These are phyloP conservation scores for Ramphastos sulfuratus DNA, from an alignment of 2,113 vertebrate genomes.

Conservation along the genomic window DNA sequence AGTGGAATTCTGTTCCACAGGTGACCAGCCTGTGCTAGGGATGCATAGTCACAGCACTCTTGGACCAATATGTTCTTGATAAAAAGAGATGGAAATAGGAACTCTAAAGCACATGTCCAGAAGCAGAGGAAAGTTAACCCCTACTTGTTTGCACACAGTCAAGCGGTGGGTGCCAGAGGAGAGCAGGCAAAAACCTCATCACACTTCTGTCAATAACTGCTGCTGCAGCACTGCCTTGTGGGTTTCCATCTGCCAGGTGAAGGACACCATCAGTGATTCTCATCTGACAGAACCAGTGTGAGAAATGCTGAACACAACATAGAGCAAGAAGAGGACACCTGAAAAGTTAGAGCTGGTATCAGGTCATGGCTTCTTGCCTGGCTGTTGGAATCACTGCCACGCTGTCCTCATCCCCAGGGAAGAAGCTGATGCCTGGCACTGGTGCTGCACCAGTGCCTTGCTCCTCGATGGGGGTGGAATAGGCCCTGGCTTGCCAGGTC, in stretches of 20 bases:
- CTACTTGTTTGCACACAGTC: neutral
- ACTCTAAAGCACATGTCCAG: neutral
- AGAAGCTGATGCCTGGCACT: fast-evolving
- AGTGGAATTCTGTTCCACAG: neutral
- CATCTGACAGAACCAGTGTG: neutral
- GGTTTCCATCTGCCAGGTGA: neutral
- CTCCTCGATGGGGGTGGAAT: neutral
- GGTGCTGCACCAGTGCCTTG: neutral
- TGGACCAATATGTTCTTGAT: neutral
- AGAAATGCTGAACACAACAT: neutral
- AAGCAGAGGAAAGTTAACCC: neutral
- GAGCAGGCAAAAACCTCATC: neutral
- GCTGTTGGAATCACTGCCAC: neutral
- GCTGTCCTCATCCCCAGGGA: neutral
- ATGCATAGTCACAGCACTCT: neutral
- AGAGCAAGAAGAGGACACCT: neutral
- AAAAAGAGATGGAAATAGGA: neutral
- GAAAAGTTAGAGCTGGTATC: neutral
- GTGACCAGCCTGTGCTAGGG: neutral
- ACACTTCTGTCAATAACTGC: neutral
- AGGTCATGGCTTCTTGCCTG: neutral
- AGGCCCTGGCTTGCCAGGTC: neutral
- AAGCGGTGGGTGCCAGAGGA: neutral
- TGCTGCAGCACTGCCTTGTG: neutral
- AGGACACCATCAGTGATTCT: neutral